Conservation (phyloP, 2,113 vertebrate genomes). For the Probosciger aterrimus region DNA sequence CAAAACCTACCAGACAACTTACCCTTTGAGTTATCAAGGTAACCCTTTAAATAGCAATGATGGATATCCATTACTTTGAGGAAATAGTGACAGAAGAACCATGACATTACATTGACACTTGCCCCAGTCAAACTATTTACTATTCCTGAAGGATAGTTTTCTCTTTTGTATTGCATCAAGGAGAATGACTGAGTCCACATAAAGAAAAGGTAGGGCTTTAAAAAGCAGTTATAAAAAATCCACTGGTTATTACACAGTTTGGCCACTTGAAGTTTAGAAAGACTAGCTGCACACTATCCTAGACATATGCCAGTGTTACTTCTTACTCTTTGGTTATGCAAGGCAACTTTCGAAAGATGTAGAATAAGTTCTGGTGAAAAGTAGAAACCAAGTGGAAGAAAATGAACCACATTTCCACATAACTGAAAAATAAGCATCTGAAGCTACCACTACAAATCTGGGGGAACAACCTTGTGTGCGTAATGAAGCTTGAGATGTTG, state of each 20-base stretch:
- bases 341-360: background rate
- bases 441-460: background rate
- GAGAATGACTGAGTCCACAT: background rate
- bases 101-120: background rate
- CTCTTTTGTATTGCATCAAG: background rate
- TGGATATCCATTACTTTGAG: background rate
- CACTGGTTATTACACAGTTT: background rate
- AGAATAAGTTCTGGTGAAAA: background rate
- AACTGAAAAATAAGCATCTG: background rate
- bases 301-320: background rate
- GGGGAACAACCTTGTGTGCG: background rate
- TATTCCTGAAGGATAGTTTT: background rate
- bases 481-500: constrained; percentile 53
- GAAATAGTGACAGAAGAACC: background rate
- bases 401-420: background rate
- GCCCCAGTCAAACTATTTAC: background rate
- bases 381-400: background rate
- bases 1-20: background rate
- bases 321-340: background rate
- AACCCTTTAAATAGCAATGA: background rate
- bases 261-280: background rate
- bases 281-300: background rate
- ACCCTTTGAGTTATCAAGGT: background rate
- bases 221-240: background rate
- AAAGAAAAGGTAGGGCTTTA: background rate